phyloP scores from a whole-genome alignment of 2,797 vertebrate species.

The Chaetodon trifasciatus region DNA sequence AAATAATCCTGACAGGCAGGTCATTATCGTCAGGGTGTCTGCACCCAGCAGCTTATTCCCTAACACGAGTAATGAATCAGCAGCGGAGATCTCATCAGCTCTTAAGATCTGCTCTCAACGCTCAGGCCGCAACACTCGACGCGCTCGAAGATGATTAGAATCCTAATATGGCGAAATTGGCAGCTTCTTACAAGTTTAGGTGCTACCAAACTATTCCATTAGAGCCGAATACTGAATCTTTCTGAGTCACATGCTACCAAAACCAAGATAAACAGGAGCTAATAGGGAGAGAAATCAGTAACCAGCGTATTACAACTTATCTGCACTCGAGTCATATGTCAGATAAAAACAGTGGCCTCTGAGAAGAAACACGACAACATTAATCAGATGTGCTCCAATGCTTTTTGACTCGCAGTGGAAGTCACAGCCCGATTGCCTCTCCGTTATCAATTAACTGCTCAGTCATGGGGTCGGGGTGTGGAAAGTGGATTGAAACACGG shows the following conservation, averaged over 20 bases:
- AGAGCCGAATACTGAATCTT: not conserved
- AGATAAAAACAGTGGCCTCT: constrained; percentile 11
- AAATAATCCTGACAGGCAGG: constrained; percentile 70
- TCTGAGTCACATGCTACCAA: constrained; percentile 1
- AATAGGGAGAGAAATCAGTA: not conserved
- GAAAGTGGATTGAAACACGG: constrained; percentile 28
- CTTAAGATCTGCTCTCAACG: constrained; percentile 41
- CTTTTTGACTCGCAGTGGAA: constrained; percentile 10
- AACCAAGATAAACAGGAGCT: not conserved
- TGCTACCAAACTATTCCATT: not conserved
- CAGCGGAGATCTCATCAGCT: constrained; percentile 39
- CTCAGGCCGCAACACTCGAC: constrained; percentile 24
- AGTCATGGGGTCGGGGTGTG: constrained; percentile 46
- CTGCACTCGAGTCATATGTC: constrained; percentile 25
- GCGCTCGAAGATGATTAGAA: constrained; percentile 8
- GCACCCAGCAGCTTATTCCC: constrained; percentile 57
- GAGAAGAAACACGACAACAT: constrained; percentile 4
- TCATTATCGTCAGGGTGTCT: constrained; percentile 59
- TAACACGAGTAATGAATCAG: constrained; percentile 63
- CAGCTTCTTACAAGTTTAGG: not conserved
- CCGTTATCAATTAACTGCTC: constrained; percentile 50
- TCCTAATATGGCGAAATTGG: not conserved
- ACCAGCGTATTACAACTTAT: not conserved
- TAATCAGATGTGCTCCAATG: not conserved
- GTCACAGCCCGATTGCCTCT: constrained; percentile 21